Evolutionary conservation across 1,140 invertebrate species (phyloP).

Genomic region (Orchestia grillus): DNA sequence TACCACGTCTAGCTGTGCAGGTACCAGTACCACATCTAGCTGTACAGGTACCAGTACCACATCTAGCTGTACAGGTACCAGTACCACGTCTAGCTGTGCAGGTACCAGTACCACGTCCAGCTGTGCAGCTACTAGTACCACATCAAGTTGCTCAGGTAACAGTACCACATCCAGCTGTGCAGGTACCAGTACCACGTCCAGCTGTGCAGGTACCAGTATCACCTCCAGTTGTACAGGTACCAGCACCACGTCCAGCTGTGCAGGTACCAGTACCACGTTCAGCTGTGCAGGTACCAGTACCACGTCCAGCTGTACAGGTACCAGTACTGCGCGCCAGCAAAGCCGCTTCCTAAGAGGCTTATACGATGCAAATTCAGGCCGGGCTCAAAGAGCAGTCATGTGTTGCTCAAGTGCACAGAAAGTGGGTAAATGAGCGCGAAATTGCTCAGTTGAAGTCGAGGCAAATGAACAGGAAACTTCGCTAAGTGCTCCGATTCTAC

Average conservation of each 20-base stretch:
- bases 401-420: slow-evolving; percentile 38
- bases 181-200: background rate
- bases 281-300: background rate
- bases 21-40: background rate
- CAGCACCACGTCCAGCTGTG: background rate
- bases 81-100: background rate
- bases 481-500: slow-evolving; percentile 43
- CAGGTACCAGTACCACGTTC: background rate
- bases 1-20: background rate
- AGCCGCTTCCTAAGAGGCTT: background rate
- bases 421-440: slow-evolving; percentile 39
- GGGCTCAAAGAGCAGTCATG: slow-evolving; percentile 15
- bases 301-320: background rate
- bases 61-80: background rate
- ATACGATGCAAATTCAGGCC: background rate
- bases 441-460: slow-evolving; percentile 32
- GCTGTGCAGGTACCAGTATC: background rate
- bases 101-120: background rate
- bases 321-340: background rate
- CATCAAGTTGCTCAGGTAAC: background rate
- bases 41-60: background rate
- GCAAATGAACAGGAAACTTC: slow-evolving; percentile 39
- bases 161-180: background rate
- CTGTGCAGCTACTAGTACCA: background rate
- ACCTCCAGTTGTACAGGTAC: no score